Conservation (phyloP, 2,888 invertebrate species). For the Tridacna crocea region DNA sequence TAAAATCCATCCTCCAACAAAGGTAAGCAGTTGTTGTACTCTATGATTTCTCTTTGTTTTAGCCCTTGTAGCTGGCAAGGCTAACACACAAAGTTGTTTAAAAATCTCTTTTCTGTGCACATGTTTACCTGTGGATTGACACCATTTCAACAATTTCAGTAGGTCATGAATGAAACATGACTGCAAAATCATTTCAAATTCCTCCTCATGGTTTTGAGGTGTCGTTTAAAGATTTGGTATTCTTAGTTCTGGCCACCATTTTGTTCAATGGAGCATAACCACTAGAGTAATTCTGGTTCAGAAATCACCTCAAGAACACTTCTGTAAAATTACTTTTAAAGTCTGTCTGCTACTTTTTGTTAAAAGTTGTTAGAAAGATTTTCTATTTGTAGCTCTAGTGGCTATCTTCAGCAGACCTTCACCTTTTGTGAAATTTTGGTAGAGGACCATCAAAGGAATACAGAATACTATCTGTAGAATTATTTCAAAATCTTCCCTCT, state of each 20-base stretch:
- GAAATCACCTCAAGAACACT: background rate
- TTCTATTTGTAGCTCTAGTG: too few species aligned
- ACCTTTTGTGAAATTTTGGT: too few species aligned
- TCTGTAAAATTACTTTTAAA: background rate
- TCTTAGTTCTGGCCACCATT: background rate
- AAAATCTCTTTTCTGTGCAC: background rate
- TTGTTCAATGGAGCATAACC: background rate
- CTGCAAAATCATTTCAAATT: background rate
- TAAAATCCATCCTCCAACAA: too few species aligned
- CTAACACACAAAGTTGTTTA: too few species aligned
- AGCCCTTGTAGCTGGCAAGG: too few species aligned
- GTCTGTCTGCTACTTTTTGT: background rate
- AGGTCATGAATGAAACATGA: background rate
- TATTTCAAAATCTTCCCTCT: too few species aligned
- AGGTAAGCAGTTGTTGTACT: too few species aligned
- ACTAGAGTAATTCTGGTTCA: background rate
- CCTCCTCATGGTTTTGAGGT: background rate
- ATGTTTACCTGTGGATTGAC: background rate
- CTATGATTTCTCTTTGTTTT: too few species aligned
- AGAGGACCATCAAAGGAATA: too few species aligned
- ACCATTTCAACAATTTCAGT: background rate
- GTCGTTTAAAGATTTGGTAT: background rate
- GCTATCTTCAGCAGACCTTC: too few species aligned
- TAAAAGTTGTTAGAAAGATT: background rate
- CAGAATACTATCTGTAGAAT: too few species aligned